phyloP scores from a whole-genome alignment of 2,113 vertebrate species.

The Dermatemys mawii region DNA sequence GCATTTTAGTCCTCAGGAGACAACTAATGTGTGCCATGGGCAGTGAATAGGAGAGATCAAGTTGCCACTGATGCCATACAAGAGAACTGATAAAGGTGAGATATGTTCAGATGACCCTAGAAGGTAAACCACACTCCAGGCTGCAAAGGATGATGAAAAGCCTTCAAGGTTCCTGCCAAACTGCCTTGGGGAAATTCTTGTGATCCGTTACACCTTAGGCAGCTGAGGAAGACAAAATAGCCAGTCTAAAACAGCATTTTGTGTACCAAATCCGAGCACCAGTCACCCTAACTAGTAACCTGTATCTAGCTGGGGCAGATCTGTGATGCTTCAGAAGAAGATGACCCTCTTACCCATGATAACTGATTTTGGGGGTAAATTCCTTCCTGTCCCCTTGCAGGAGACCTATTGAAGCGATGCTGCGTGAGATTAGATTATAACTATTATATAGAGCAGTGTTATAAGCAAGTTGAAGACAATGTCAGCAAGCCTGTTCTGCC shows the following conservation, averaged over 20 bases:
- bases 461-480: neutral
- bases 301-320: neutral
- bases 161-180: neutral
- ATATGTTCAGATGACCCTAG: neutral
- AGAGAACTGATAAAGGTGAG: neutral
- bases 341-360: neutral
- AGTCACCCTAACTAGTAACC: neutral
- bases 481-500: neutral
- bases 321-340: neutral
- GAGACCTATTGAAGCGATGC: too few species aligned
- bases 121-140: neutral
- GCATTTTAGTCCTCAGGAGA: neutral
- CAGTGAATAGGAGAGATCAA: neutral
- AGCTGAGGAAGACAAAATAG: neutral
- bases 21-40: neutral
- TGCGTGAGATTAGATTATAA: neutral
- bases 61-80: neutral
- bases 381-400: too few species aligned
- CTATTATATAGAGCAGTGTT: neutral
- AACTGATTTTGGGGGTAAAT: too few species aligned
- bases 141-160: neutral
- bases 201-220: neutral
- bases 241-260: neutral
- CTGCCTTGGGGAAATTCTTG: neutral
- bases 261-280: neutral